phyloP scores from a whole-genome alignment of 2,113 vertebrate genomes.

The Brienomyrus longianalis region DNA sequence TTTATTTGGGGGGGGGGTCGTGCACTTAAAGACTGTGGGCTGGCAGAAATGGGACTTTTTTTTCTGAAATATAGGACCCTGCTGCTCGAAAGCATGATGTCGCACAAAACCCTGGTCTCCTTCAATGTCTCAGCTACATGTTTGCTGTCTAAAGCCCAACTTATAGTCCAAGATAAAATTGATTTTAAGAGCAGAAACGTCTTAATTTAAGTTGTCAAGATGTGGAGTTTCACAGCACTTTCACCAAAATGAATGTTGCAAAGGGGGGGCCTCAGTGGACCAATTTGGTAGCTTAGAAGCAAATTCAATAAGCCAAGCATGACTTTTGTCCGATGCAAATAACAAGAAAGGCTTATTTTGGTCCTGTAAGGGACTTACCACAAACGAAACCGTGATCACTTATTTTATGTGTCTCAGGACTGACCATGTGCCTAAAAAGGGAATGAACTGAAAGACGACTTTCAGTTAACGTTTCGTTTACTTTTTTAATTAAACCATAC shows the following conservation, averaged over 20 bases:
- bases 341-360: too few relatives aligned
- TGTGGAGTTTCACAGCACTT: neutral
- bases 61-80: neutral
- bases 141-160: neutral
- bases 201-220: neutral
- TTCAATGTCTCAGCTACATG: neutral
- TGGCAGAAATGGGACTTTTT: neutral
- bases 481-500: neutral
- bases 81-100: neutral
- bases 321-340: too few relatives aligned
- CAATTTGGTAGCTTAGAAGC: neutral
- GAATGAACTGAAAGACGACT: neutral
- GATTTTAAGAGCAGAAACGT: neutral
- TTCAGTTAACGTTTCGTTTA: neutral
- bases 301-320: neutral
- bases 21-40: neutral
- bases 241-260: neutral
- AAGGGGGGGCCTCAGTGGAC: neutral
- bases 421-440: neutral
- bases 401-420: neutral
- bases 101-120: neutral
- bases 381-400: neutral
- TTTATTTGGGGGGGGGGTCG: neutral
- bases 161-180: neutral
- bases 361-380: neutral